phyloP scores from a whole-genome alignment of 2,797 vertebrate species.

The Microctenopoma lineatum region DNA sequence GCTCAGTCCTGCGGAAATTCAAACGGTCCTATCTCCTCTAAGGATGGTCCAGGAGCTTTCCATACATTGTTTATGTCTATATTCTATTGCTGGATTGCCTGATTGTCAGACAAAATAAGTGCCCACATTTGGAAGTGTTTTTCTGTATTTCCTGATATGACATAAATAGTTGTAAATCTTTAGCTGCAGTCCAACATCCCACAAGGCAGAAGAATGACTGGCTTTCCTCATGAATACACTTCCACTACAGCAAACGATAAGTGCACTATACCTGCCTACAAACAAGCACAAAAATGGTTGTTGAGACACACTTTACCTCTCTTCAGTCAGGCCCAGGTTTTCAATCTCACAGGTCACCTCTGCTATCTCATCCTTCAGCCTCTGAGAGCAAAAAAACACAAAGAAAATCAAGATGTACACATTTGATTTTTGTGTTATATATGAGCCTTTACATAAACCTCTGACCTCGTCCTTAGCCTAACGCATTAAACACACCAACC shows the following conservation, averaged over 20 bases:
- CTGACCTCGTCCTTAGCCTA: slow-evolving; percentile 17
- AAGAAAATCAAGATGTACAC: background rate
- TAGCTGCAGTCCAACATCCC: background rate
- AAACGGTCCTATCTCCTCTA: background rate
- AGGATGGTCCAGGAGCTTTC: too few relatives aligned
- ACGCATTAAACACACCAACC: slow-evolving; percentile 7
- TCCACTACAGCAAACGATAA: slow-evolving; percentile 34
- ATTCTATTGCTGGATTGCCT: background rate
- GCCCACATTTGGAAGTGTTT: background rate
- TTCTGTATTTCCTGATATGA: background rate
- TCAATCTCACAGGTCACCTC: slow-evolving; percentile 97
- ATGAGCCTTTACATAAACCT: slow-evolving; percentile 30
- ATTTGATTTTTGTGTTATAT: slow-evolving; percentile 24
- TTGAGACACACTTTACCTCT: slow-evolving; percentile 85
- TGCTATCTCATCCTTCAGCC: slow-evolving; percentile 98
- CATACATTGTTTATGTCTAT: too few relatives aligned
- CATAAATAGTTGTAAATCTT: background rate
- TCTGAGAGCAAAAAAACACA: slow-evolving; percentile 74
- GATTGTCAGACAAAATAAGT: background rate
- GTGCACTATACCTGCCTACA: slow-evolving; percentile 23
- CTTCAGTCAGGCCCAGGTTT: slow-evolving; percentile 94
- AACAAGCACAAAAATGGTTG: slow-evolving; percentile 5
- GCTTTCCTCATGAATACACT: slow-evolving; percentile 4
- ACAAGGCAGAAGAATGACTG: background rate
- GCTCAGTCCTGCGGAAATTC: too few relatives aligned